Conservation (phyloP, 2,113 vertebrate genomes). For the Hyperopisus bebe region DNA sequence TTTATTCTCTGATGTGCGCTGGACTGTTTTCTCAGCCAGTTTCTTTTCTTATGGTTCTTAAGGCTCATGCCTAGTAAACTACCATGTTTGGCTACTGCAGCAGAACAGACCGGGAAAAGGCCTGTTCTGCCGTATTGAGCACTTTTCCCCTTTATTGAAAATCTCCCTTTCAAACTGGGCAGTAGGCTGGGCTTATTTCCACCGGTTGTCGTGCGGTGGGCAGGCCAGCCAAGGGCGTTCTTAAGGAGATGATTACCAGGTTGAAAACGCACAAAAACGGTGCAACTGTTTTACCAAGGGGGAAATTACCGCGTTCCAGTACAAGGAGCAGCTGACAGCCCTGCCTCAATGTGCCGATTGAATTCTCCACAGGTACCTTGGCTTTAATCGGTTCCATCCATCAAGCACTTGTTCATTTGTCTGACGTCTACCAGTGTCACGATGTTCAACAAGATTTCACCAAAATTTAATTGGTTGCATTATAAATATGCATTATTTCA, state of each 20-base stretch:
- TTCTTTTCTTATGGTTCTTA: not conserved
- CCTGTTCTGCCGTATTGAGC: not conserved
- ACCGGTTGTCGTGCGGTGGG: not conserved
- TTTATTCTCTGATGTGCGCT: not conserved
- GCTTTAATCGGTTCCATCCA: slow-evolving; percentile 8
- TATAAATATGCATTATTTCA: slow-evolving; percentile 2
- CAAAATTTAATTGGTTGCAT: not conserved
- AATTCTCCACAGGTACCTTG: not conserved
- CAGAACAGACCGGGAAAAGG: not conserved
- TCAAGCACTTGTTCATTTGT: not conserved
- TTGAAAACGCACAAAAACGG: not conserved
- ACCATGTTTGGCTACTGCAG: not conserved
- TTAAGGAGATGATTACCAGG: not conserved
- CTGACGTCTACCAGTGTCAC: not conserved
- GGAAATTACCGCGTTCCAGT: slow-evolving; percentile 13
- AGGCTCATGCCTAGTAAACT: not conserved
- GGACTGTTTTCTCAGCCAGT: not conserved
- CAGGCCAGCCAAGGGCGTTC: not conserved
- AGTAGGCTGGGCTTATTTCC: not conserved
- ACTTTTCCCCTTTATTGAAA: not conserved
- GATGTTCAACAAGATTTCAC: not conserved
- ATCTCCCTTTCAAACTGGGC: not conserved
- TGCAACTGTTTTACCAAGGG: not conserved
- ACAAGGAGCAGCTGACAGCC: not conserved
- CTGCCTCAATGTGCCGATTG: not conserved